phyloP scores from a whole-genome alignment of 2,797 vertebrate species.

The Peromyscus eremicus region DNA sequence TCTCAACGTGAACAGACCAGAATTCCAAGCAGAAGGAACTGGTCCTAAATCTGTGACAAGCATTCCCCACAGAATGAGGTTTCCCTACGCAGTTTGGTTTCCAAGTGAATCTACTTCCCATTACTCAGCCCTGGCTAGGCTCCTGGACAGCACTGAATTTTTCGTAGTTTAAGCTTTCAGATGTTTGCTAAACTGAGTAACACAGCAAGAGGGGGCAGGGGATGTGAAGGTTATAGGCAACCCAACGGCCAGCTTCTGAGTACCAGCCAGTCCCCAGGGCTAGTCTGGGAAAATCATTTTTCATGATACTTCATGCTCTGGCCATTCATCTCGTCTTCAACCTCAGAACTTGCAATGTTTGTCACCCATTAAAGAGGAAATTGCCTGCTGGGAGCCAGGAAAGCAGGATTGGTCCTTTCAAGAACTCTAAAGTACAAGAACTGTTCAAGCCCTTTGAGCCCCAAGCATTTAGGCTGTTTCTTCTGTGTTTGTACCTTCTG shows the following conservation, averaged over 20 bases:
- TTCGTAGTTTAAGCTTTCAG: slow-evolving; percentile 45
- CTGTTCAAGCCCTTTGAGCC: slow-evolving; percentile 2
- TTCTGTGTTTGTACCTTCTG: slow-evolving; percentile 42
- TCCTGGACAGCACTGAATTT: background rate
- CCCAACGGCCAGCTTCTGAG: background rate
- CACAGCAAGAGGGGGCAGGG: too few relatives aligned
- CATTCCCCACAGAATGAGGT: background rate
- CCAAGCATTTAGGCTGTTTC: slow-evolving; percentile 11
- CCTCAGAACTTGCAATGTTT: background rate
- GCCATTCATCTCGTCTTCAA: background rate
- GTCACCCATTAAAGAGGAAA: background rate
- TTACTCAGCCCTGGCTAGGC: slow-evolving; percentile 20
- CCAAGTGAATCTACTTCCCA: slow-evolving; percentile 13
- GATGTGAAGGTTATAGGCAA: background rate
- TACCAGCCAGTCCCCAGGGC: background rate
- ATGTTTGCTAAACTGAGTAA: slow-evolving; percentile 26
- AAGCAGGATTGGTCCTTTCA: background rate
- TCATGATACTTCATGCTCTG: background rate
- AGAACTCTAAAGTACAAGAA: background rate
- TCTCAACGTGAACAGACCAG: background rate
- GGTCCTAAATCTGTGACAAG: slow-evolving; percentile 17
- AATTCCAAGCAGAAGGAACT: background rate
- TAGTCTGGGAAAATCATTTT: background rate
- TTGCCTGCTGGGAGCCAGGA: background rate
- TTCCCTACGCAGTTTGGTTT: background rate